Evolutionary conservation across 2,888 invertebrate genomes (phyloP), one percentile per base, ranked within the genome.

Genomic region (Lasioglossum leucozonium): DNA sequence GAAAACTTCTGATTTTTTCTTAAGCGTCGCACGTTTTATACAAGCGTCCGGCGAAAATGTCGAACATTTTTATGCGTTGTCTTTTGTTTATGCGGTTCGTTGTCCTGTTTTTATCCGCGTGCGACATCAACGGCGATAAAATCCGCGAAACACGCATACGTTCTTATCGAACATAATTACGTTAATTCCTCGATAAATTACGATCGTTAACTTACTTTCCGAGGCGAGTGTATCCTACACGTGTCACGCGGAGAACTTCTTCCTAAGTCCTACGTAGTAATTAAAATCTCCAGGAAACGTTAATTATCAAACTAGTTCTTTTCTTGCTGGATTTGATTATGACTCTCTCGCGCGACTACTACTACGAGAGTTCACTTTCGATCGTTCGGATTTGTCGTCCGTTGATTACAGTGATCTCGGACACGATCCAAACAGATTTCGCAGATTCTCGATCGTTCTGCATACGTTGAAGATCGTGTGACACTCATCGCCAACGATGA

Each of bases 151-250:
- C n/a, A 26, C 11, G 13, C 26, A 10, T 26, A n/a, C 58, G 2
- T 58, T 58, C 26, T 58, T 58, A 58, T 26, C n/a, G 13, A 26
- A 58, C 26, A 26, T 58, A 58, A 58, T 58, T 58, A 58, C n/a
- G 26, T 26, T 26, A 0, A 26, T 58, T 58, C 26, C 4, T 4
- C 26, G 11, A 58, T 26, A 26, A 58, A 13, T 1, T 58, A 26
- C 26, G 58, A 26, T 58, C 58, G 58, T 58, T 26, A 26, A 0
- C 26, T 26, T 26, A 88, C 85, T 83, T 75, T 37, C 81, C 40
- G 30, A 26, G 13, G 58, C 5, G 26, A 26, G 4, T 62, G 34
- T 62, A 34, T 65, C 16, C 30, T 65, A 65, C 51, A 37, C 72
- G 37, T 58, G 78, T n/a, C 30, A 2, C 55, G 26, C 1, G n/a